Base-by-base conservation (phyloP, 2,797 vertebrate species). In the Phyllotis vaccarum region DNA sequence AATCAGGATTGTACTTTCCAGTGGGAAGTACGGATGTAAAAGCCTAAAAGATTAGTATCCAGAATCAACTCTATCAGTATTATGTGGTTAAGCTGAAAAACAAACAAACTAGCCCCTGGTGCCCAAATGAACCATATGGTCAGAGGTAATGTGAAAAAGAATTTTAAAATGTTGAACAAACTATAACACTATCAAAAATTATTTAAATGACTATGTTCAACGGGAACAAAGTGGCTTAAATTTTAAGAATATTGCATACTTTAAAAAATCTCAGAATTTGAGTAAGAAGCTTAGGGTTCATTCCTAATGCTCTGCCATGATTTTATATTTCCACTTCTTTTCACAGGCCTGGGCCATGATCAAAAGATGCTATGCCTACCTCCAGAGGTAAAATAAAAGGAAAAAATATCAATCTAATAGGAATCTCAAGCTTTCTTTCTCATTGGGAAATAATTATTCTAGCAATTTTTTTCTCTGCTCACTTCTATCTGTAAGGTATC, bases 161-260 rank as follows among this genome's bases (percentile, higher is more conserved):
- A 12, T 62, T 85, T 95, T 49, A 85, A 95, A 76, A 72, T 78
- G 93, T 75, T 92, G 82, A 90, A 21, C 85, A 46, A 27, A 43
- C 0, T 6, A 81, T 66, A 66, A 3, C 46, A 16, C 11, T 54
- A 60, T 66, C n/a, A 81, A 62, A 86, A 86, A 93, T 3, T 88
- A 54, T 75, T 27, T 95, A 86, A 93, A 82, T 29, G 3, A 17
- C 3, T 70, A 21, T 62, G 19, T 43, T 34, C 79, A 8, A 40
- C 86, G 72, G 2, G 31, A 86, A 46, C 62, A 75, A 37, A 17
- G 29, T 91, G 14, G 10, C 10, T 93, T 81, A 93, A 91, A 72
- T 40, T 37, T n/a, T 89, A 82, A 58, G 78, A 91, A 24, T 66
- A 22, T 52, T 64, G 4, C 70, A 91, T 75, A 86, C 10, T 60